phyloP scores from a whole-genome alignment of 2,797 vertebrate genomes.

The Leptodactylus fallax region DNA sequence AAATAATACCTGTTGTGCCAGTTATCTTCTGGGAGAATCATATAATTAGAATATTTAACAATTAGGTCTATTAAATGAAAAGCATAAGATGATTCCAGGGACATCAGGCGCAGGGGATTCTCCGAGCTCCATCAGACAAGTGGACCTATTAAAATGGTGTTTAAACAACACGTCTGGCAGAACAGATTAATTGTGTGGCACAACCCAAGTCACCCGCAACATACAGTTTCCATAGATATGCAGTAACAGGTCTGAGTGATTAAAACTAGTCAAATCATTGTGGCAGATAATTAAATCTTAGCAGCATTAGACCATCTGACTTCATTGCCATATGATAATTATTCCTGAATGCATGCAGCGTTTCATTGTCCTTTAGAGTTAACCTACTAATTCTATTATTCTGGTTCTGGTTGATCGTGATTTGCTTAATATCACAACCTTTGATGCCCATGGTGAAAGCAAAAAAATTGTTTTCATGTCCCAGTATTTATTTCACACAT shows the following conservation, averaged over 20 bases:
- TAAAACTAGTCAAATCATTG: constrained; percentile 55
- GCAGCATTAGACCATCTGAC: constrained; percentile 40
- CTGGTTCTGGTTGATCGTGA: not conserved
- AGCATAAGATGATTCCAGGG: not conserved
- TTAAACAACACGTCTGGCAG: constrained; percentile 50
- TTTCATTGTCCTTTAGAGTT: constrained; percentile 52
- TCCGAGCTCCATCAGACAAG: constrained; percentile 6
- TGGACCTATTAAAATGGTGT: constrained; percentile 35
- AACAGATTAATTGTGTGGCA: constrained; percentile 38
- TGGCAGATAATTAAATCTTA: constrained; percentile 59
- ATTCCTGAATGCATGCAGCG: constrained; percentile 48
- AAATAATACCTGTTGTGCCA: constrained; percentile 42
- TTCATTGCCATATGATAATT: constrained; percentile 52
- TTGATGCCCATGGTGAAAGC: constrained; percentile 18
- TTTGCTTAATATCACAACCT: constrained; percentile 38
- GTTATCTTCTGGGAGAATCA: not conserved
- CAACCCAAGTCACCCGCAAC: constrained; percentile 33
- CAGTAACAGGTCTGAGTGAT: constrained; percentile 44
- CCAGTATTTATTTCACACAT: not conserved
- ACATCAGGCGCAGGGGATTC: constrained; percentile 5
- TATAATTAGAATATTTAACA: constrained; percentile 42
- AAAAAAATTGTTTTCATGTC: constrained; percentile 44
- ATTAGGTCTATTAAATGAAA: constrained; percentile 36
- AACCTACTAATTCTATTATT: constrained; percentile 56
- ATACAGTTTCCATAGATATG: constrained; percentile 42